Percentiles rank a stretch among this genome's conserved stretches.
Evolutionary conservation across 2,888 invertebrate species (phyloP).

Genomic region (Bimastos eiseni): DNA sequence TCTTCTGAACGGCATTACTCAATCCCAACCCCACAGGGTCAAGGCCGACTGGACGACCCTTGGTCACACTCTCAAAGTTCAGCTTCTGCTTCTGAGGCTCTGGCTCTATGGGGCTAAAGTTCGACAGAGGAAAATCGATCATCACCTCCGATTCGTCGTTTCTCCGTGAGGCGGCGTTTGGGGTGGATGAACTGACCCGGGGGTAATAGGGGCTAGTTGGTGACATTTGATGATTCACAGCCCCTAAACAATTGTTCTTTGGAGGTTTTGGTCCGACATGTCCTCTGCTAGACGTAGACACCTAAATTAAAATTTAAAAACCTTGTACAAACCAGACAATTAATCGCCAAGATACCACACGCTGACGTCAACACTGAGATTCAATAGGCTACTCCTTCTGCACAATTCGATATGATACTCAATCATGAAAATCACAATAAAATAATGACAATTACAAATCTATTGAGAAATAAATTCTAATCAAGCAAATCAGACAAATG

Average conservation of each 20-base stretch:
- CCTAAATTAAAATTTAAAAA: neutral
- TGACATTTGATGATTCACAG: neutral
- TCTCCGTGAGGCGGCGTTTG: neutral
- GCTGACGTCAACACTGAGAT: neutral
- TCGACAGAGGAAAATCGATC: neutral
- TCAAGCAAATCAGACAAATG: neutral
- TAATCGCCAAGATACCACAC: neutral
- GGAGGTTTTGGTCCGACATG: neutral
- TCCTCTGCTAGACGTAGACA: neutral
- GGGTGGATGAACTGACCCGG: neutral
- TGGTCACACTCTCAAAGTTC: neutral
- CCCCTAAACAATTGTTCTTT: neutral
- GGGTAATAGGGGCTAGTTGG: neutral
- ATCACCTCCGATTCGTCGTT: neutral
- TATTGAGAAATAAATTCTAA: neutral
- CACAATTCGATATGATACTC: neutral
- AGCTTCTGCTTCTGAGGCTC: neutral
- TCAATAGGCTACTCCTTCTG: neutral
- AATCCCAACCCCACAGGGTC: neutral
- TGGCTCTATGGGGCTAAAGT: constrained; percentile 6
- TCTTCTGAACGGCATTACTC: neutral
- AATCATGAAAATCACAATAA: neutral
- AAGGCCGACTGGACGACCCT: neutral
- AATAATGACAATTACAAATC: neutral
- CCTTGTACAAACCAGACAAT: neutral